These are phyloP conservation scores for Serrognathus titanus DNA, from an alignment of 2,888 invertebrate genomes.

Conservation along the genomic window DNA sequence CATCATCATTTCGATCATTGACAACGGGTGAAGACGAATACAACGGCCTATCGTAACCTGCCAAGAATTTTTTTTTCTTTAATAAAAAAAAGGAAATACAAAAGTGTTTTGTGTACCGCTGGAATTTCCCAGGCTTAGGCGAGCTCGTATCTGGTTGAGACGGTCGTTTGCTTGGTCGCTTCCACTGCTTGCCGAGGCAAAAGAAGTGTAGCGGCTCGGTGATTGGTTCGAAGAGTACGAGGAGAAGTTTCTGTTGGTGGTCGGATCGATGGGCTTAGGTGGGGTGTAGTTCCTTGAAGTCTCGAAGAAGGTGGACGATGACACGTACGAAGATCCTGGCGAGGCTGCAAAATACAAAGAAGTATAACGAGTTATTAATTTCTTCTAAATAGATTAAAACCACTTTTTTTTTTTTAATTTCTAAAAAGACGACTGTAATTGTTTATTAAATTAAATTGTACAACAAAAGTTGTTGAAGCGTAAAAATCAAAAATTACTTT, in stretches of 20 bases:
- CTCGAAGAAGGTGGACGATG: conserved; percentile 44
- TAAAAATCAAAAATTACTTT: too few species aligned
- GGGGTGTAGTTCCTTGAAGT: conserved; percentile 31
- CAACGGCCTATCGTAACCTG: conserved; percentile 33
- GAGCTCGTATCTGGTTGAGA: conserved; percentile 57
- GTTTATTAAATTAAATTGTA: too few species aligned
- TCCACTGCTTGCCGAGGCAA: conserved; percentile 23
- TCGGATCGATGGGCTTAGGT: conserved; percentile 45
- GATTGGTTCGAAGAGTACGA: conserved; percentile 32
- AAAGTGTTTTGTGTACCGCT: not conserved
- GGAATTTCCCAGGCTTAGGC: conserved; percentile 53
- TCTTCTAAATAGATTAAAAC: too few species aligned
- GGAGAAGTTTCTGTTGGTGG: conserved; percentile 26
- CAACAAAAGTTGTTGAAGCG: too few species aligned
- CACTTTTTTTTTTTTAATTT: too few species aligned
- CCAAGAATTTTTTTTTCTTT: too few species aligned
- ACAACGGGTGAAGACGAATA: conserved; percentile 21
- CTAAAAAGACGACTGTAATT: too few species aligned
- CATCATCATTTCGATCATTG: conserved; percentile 20
- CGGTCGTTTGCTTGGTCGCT: conserved; percentile 50
- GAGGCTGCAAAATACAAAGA: conserved; percentile 41
- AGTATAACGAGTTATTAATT: too few species aligned
- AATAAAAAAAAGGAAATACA: not conserved
- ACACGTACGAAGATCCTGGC: conserved; percentile 51
- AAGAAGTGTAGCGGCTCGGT: conserved; percentile 43